Conservation (phyloP, 2,797 vertebrate species). For the Austrolebias charrua region DNA sequence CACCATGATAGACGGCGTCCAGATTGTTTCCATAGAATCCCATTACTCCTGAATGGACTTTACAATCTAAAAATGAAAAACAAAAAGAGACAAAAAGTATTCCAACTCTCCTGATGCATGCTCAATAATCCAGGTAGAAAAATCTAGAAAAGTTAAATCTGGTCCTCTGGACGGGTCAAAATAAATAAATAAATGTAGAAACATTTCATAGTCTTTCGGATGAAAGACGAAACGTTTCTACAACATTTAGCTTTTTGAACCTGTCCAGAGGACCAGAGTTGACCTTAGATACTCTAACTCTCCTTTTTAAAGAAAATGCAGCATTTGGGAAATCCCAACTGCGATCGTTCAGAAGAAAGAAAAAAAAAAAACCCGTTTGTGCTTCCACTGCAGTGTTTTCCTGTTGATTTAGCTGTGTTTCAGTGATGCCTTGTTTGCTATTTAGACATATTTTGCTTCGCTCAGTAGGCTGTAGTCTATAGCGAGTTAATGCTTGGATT, state of each 20-base stretch:
- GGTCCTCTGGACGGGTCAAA: no score
- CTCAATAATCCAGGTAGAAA: no score
- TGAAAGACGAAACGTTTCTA: no score
- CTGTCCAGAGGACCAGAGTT: no score
- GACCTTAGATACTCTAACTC: neutral
- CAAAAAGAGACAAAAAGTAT: neutral
- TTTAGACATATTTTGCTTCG: constrained; percentile 54
- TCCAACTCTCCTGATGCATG: no score
- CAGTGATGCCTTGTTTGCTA: constrained; percentile 44
- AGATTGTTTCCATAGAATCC: neutral
- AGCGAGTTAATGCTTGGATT: constrained; percentile 70
- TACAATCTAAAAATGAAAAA: neutral
- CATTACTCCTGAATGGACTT: neutral
- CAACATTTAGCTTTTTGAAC: no score
- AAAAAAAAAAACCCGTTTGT: constrained; percentile 1
- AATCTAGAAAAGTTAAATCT: no score
- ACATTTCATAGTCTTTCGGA: no score
- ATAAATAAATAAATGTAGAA: no score
- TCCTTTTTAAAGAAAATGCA: neutral
- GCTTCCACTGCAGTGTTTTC: constrained; percentile 4
- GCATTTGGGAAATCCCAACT: constrained; percentile 5
- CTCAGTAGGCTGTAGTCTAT: constrained; percentile 63
- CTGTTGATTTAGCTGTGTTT: constrained; percentile 17
- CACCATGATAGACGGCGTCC: no score
- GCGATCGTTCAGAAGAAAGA: constrained; percentile 1